Base-by-base conservation (phyloP, 2,797 vertebrate genomes). In the Sparus aurata region DNA sequence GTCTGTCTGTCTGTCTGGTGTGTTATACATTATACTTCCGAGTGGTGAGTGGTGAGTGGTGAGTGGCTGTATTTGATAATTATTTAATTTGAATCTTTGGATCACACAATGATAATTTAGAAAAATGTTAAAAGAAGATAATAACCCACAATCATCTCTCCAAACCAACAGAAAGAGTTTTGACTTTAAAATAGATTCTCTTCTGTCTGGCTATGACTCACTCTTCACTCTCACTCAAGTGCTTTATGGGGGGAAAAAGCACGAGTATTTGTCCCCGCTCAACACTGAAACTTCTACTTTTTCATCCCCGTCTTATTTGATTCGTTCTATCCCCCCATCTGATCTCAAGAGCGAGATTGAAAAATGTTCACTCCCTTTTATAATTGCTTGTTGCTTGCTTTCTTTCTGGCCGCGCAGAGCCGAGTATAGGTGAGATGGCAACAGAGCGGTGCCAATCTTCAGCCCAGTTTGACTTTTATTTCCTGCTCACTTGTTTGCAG, bases 391-490 rank as follows among this genome's bases (percentile, higher is more conserved):
- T 67, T 71, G 45, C 46, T 27, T 52, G 8, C 18, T 57, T 55
- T 55, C 18, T 74, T 23, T 72, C 41, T 0, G 12, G 45, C 60
- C 52, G 52, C 16, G 60, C 60, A 11, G 27, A 60, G 58, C 53
- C 13, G 46, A 66, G 23, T 8, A 0, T 6, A 18, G n/a, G 22
- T 13, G 13, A 67, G 30, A 61, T 12, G 18, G 47, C 30, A 67
- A 63, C 5, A 52, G 46, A 59, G 27, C 4, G 2, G 18, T 49
- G 16, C 43, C 67, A 43, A 46, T 75, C 62, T 68, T 46, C 49
- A 68, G 57, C 46, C 27, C 66, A 72, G 64, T 69, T 72, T 79
- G 68, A 64, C 25, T 12, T 30, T 25, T 16, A 34, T 47, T 41
- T 50, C 2, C 20, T 60, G 23, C 30, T 71, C 41, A 15, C 20